phyloP scores from a whole-genome alignment of 2,888 invertebrate genomes.

The Idaea dimidiata region DNA sequence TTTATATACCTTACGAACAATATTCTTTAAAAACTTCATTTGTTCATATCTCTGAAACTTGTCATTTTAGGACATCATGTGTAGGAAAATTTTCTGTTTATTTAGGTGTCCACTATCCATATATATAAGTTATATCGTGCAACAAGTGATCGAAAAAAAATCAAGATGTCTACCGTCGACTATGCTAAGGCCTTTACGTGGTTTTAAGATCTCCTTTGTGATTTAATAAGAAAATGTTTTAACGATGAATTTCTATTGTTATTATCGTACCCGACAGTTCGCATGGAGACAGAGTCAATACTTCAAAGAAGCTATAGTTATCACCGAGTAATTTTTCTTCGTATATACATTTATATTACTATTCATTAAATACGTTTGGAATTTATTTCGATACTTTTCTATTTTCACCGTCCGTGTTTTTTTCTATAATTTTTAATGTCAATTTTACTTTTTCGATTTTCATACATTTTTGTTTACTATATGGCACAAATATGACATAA shows the following conservation, averaged over 20 bases:
- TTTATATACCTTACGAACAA: too few relatives aligned
- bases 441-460: conserved; percentile 33
- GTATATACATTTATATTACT: conserved; percentile 75
- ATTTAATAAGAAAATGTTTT: conserved; percentile 34
- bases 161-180: too few relatives aligned
- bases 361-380: conserved; percentile 69
- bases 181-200: too few relatives aligned
- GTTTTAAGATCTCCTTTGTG: too few relatives aligned
- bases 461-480: conserved; percentile 30
- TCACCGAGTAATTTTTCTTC: conserved; percentile 87
- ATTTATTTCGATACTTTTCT: conserved; percentile 64
- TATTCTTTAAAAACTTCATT: too few relatives aligned
- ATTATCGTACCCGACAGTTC: conserved; percentile 83
- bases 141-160: too few relatives aligned
- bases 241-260: conserved; percentile 67
- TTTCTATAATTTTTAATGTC: conserved; percentile 35
- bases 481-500: conserved; percentile 31
- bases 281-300: conserved; percentile 98
- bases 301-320: conserved; percentile 97
- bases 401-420: conserved; percentile 48
- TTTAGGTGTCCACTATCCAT: too few relatives aligned
- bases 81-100: too few relatives aligned
- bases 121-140: too few relatives aligned
- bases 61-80: too few relatives aligned
- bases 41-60: too few relatives aligned